Evolutionary conservation across 2,113 vertebrate species (phyloP), one percentile per base, ranked within the genome.

Genomic region (Tyto alba): DNA sequence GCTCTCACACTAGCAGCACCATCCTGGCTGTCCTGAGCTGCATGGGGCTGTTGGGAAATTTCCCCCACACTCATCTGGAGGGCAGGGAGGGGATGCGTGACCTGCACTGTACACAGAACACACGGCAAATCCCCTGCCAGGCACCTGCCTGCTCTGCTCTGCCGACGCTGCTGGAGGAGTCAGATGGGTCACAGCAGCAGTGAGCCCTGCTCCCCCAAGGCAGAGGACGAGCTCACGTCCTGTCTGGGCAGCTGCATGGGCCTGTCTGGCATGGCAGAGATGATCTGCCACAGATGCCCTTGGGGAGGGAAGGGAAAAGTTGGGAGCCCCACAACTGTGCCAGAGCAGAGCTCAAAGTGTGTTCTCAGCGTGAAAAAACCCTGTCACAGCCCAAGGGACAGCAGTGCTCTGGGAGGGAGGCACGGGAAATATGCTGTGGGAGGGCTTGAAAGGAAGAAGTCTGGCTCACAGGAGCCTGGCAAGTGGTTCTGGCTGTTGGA

Each of bases 191-290:
- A 78, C 32, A 60, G 52, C 26, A 50, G 38, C 47, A 34, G 14
- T 25, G 20, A 77, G 26, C 27, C 23, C 19, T 41, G 20, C 16
- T 71, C 13, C 17, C 17, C 38, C 75, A 43, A 29, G 30, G 8
- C 18, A 80, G 43, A 26, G 22, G 25, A 56, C 7, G 1, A 64
- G 11, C 10, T 64, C 23, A 30, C 0, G 2, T 85, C 23, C 13
- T 5, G 4, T 67, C 43, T 72, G 18, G 3, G 6, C 2, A 2
- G 43, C 40, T 9, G 1, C 23, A 13, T 0, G 0, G n/a, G 32
- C 19, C 59, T 56, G 10, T 73, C 62, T 71, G 68, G 19, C 36
- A 34, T 1, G 8, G 27, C 21, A 85, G 23, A 40, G 48, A 7
- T 75, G 41, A 93, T n/a, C n/a, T n/a, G n/a, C 53, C 11, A 9